Evolutionary conservation across 2,888 invertebrate genomes (phyloP), one percentile per base, ranked within the genome.

Genomic region (Pharmacophagus antenor): DNA sequence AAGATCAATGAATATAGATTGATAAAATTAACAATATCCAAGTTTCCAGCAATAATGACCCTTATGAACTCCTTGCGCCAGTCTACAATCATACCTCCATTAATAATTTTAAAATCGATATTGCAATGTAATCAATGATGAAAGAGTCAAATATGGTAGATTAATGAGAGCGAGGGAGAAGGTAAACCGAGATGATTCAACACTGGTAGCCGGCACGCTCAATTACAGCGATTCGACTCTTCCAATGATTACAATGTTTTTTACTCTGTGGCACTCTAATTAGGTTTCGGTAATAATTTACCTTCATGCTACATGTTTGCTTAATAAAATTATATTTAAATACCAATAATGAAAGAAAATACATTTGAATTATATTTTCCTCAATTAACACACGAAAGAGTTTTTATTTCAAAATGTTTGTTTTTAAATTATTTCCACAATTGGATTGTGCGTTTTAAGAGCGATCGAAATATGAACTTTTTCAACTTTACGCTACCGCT

Each of bases 171-270:
- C 59, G 75, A 87, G 71, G 77, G 83, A 63, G 87, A 87, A 48
- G 52, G 75, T 77, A 67, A 80, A 42, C 1, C 70, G 82, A 82
- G 84, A 82, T 76, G 58, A 57, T 62, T 66, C 84, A 85, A 90
- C 80, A 86, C 89, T 84, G 80, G 89, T 84, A 85, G 89, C 85
- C 70, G 67, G 63, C 65, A 70, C 62, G 61, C 64, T 67, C 85
- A 85, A 89, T 88, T 88, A 87, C 78, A 70, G 80, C 83, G 84
- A 85, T 77, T 77, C 72, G 64, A 73, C 69, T 75, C 76, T 70
- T 67, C 72, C 72, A 65, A 85, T 74, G 87, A 88, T 88, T 84
- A 81, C 74, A 77, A 70, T 71, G 74, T 78, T 83, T 82, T 79
- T 82, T 80, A 81, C 82, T 79, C 74, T 75, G 77, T 72, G 68